phyloP scores from a whole-genome alignment of 2,888 invertebrate species.

The Agrotis exclamationis region DNA sequence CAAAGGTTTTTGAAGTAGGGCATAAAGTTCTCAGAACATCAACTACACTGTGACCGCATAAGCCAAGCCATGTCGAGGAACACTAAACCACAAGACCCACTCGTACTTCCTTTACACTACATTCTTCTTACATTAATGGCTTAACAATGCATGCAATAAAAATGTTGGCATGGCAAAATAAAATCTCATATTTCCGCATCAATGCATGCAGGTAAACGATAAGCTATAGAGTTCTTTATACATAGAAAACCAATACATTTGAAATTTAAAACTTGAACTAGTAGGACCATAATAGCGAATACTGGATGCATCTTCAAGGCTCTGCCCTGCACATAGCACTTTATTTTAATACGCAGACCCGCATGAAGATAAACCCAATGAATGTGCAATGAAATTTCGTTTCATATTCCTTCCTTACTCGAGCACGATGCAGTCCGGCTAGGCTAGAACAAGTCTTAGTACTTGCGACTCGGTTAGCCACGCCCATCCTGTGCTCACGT shows the following conservation, averaged over 20 bases:
- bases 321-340: neutral
- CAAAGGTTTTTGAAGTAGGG: constrained; percentile 1
- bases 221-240: neutral
- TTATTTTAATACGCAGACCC: constrained; percentile 26
- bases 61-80: constrained; percentile 28
- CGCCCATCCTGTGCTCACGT: constrained; percentile 72
- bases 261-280: constrained; percentile 13
- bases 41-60: constrained; percentile 32
- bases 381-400: constrained; percentile 69
- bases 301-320: constrained; percentile 12
- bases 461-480: constrained; percentile 74
- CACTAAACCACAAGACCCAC: constrained; percentile 49
- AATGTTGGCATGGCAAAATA: constrained; percentile 5
- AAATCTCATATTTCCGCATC: constrained; percentile 31
- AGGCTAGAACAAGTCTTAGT: constrained; percentile 79
- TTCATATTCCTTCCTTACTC: constrained; percentile 74
- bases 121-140: constrained; percentile 28
- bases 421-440: constrained; percentile 68
- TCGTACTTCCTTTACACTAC: constrained; percentile 50
- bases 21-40: constrained; percentile 33
- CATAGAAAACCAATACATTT: constrained; percentile 16
- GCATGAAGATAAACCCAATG: constrained; percentile 53
- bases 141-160: constrained; percentile 16
- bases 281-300: neutral
- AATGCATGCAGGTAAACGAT: constrained; percentile 2